Evolutionary conservation across 1,140 invertebrate genomes (phyloP), one percentile per base, ranked within the genome.

Genomic region (Lineus longissimus): DNA sequence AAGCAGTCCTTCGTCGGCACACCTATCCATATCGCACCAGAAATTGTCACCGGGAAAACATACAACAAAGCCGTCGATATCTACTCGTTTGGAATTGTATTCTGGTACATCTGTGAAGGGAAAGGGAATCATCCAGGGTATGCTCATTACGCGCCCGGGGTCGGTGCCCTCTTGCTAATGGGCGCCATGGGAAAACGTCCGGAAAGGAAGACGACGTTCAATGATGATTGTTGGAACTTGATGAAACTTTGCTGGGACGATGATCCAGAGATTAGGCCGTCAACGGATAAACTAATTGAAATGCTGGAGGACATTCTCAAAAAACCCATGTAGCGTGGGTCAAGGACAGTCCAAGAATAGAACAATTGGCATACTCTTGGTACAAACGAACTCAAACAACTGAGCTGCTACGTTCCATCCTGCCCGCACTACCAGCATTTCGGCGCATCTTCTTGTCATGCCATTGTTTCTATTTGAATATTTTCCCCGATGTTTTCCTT

Each of bases 11-110:
- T 61, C 29, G 60, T 61, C 13, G 60, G 60, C 23, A 61, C 60
- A n/a, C 60, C 60, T 6, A 61, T 61, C 31, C 55, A 61, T 25
- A 55, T 61, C 22, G 45, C 60, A n/a, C 60, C 60, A n/a, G 60
- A 61, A 19, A 59, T 59, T 25, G 41, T 61, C 11, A 29, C 19
- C 13, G 17, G 40, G 22, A 57, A 61, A 29, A 13, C 2, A 2
- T 61, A 61, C 41, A 25, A 57, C 19, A 19, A 11, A 23, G 15
- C 27, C 17, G 41, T 57, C 33, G 60, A 61, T 40, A 61, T 61
- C 30, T 61, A 31, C 30, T 55, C 45, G 6, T 61, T 61, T 33
- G 60, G 60, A n/a, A 61, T 61, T 19, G 22, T 57, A 22, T 57
- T 61, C 17, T 61, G 60, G 60, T 61, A 61, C 57, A 19, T 61